Conservation (phyloP, 1,140 invertebrate genomes). For the Zaprionus ghesquierei region DNA sequence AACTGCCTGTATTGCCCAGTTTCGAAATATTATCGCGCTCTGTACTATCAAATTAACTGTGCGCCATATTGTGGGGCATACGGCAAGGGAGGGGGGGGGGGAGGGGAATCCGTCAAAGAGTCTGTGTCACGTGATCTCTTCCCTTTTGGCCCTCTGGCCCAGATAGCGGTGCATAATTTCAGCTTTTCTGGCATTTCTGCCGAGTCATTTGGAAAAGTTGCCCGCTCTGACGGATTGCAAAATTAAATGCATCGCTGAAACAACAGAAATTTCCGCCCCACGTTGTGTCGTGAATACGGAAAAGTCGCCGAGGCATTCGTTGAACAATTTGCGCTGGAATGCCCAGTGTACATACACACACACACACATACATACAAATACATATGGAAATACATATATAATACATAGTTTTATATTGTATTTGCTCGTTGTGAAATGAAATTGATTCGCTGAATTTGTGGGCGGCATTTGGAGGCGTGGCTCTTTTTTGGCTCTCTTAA, state of each 20-base stretch:
- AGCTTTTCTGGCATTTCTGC: conserved; percentile 42
- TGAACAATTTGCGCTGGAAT: neutral
- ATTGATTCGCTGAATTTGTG: neutral
- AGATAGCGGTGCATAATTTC: conserved; percentile 31
- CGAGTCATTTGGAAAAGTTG: conserved; percentile 58
- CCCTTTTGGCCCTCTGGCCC: conserved; percentile 22
- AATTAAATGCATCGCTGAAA: conserved; percentile 37
- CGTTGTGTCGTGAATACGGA: conserved; percentile 1
- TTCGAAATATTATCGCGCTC: neutral
- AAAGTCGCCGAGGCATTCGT: conserved; percentile 10
- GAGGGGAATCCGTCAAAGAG: conserved; percentile 13
- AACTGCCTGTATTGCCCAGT: neutral
- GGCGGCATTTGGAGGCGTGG: neutral
- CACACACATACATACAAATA: neutral
- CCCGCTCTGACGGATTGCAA: conserved; percentile 14
- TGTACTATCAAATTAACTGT: conserved; percentile 9
- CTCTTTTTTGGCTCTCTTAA: neutral
- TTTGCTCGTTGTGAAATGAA: neutral
- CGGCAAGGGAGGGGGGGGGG: neutral
- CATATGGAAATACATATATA: neutral
- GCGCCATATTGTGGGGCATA: neutral
- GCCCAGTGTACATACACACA: neutral
- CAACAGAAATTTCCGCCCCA: conserved; percentile 35
- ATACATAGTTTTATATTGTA: neutral
- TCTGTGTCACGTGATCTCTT: conserved; percentile 31